Evolutionary conservation across 1,140 invertebrate species (phyloP), one percentile per base, ranked within the genome.

Genomic region (Chymomyza costata): DNA sequence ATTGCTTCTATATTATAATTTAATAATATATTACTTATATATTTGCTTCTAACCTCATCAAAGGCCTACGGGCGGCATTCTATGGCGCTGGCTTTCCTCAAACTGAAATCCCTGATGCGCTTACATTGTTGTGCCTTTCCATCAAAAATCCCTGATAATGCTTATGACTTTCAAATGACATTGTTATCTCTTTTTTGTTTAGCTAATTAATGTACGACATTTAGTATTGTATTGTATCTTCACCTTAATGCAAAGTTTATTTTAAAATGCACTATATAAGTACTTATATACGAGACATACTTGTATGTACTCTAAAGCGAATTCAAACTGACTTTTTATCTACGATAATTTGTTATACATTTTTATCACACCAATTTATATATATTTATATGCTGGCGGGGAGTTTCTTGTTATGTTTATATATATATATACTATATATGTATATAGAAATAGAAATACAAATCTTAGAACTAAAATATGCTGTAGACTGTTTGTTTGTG

Each of bases 351-450:
- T 65, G 68, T 64, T 74, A 65, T 57, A 71, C 66, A 67, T 70
- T 81, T 56, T 55, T 82, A 82, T 82, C 76, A 82, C 76, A 82
- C 76, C 76, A 82, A 76, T 82, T 80, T n/a, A n/a, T n/a, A n/a
- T n/a, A n/a, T n/a, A n/a, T n/a, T 53, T 68, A 70, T 76, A 73
- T 82, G 57, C 60, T 82, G 78, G 78, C 78, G 78, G 78, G 78
- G 78, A 61, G 74, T 76, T 64, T 53, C 44, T 78, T 51, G 34
- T 78, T 76, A 70, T 62, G 52, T 73, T n/a, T n/a, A n/a, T n/a
- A n/a, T n/a, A n/a, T n/a, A n/a, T n/a, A n/a, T n/a, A n/a, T n/a
- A n/a, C n/a, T 34, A 6, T 8, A 25, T 25, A 25, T 3, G 21
- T 25, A 25, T 34, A n/a, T 38, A 38, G 35, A 13, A 38, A 34